phyloP scores from a whole-genome alignment of 2,888 invertebrate genomes.

The Corbicula japonica region DNA sequence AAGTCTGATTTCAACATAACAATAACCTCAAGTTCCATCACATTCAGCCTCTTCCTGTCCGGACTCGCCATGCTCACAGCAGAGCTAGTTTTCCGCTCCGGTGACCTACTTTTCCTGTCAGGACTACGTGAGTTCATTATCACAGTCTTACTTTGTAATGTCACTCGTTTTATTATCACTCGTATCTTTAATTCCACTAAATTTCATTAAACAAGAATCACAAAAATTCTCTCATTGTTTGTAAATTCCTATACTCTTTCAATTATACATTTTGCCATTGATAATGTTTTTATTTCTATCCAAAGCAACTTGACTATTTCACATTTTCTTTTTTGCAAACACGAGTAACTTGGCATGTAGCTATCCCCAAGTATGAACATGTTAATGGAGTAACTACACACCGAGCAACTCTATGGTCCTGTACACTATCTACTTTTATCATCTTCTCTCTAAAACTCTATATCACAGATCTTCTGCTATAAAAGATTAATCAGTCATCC shows the following conservation, averaged over 20 bases:
- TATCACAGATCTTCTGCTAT: conserved; percentile 1
- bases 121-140: no score
- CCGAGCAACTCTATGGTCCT: background rate
- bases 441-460: conserved; percentile 23
- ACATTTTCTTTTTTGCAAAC: no score
- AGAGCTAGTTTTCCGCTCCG: no score
- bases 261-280: no score
- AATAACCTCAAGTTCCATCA: conserved; percentile 57
- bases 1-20: no score
- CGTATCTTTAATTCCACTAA: no score
- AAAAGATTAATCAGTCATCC: background rate
- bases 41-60: conserved; percentile 40
- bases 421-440: conserved; percentile 16
- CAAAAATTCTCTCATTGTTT: background rate
- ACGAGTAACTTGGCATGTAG: no score
- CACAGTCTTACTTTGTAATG: no score
- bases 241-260: background rate
- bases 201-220: background rate
- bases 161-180: no score
- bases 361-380: conserved; percentile 12
- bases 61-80: conserved; percentile 13
- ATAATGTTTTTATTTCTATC: no score
- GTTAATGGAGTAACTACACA: conserved; percentile 12
- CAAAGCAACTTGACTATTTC: no score
- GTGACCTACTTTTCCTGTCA: no score